Evolutionary conservation across 2,113 vertebrate genomes (phyloP), one percentile per base, ranked within the genome.

Genomic region (Ia io): DNA sequence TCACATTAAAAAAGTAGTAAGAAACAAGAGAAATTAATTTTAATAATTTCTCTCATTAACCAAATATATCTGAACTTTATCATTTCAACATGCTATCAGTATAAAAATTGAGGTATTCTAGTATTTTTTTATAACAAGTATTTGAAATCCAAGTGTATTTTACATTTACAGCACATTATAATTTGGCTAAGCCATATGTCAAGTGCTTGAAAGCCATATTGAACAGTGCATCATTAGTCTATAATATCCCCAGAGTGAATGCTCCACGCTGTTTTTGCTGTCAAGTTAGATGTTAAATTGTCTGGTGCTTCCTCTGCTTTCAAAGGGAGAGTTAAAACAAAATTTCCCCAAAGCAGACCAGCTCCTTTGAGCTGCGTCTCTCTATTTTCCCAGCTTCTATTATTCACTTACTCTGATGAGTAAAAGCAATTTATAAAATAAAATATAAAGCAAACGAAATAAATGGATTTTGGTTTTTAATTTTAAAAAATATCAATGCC

Each of bases 41-140:
- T 76, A 90, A 44, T 74, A 92, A 94, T 56, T 91, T 78, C 71
- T 67, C 51, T 93, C 69, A 94, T 69, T 82, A 92, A 86, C 11
- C 35, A 35, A 91, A 63, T 51, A 73, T 83, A 89, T 28, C 53
- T 86, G 2, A 96, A 91, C 69, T 85, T 25, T 56, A 47, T 32
- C 20, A 74, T 79, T 78, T 89, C 30, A 87, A 67, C 4, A 61
- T 63, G 7, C 74, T 69, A 90, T 49, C 40, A 79, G 9, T 53
- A 87, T 80, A 37, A 88, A 93, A 84, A 63, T 61, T 94, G 25
- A 92, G 18, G 40, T 80, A 86, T 56, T 84, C 59, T 56, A 85
- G 20, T 78, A 8, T 70, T 56, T 63, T 89, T 73, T 53, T 32
- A 47, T 17, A 53, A 30, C 8, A 59, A 78, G 32, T 73, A 32